Evolutionary conservation across 1,140 invertebrate species (phyloP).

Genomic region (Caenorhabditis latens): DNA sequence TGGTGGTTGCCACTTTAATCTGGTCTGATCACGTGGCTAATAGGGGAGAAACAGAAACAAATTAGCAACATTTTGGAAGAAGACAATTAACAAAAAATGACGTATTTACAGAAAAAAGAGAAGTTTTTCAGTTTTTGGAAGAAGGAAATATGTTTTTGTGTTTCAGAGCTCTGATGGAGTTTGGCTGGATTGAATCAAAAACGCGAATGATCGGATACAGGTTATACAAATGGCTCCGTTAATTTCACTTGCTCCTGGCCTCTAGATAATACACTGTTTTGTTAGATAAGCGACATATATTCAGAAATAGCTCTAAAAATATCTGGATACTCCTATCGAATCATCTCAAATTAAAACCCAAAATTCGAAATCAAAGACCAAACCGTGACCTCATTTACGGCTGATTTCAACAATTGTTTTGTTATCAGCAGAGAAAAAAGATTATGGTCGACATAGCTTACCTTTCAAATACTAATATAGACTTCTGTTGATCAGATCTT

Average conservation of each 20-base stretch:
- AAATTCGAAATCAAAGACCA: slow-evolving; percentile 1
- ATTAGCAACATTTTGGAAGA: slow-evolving; percentile 18
- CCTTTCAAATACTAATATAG: too few species aligned
- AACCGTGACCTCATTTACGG: not conserved
- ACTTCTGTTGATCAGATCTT: too few species aligned
- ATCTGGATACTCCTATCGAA: too few species aligned
- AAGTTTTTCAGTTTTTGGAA: not conserved
- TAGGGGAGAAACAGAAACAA: not conserved
- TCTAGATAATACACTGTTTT: too few species aligned
- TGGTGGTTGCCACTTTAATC: not conserved
- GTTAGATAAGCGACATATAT: too few species aligned
- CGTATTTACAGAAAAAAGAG: not conserved
- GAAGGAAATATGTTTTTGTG: too few species aligned
- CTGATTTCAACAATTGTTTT: not conserved
- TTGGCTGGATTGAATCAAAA: too few species aligned
- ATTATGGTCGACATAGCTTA: not conserved
- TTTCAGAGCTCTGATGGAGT: too few species aligned
- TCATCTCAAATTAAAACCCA: not conserved
- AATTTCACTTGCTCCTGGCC: too few species aligned
- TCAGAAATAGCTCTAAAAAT: too few species aligned
- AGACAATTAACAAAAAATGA: not conserved
- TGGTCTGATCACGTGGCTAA: slow-evolving; percentile 30
- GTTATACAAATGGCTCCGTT: too few species aligned
- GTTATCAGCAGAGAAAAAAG: not conserved
- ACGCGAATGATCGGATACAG: too few species aligned